A percentile compares a stretch with the other conserved stretches of the same genome.
These are phyloP conservation scores for Cataglyphis rosenhaueri DNA, from an alignment of 2,888 invertebrate species.

Conservation along the genomic window DNA sequence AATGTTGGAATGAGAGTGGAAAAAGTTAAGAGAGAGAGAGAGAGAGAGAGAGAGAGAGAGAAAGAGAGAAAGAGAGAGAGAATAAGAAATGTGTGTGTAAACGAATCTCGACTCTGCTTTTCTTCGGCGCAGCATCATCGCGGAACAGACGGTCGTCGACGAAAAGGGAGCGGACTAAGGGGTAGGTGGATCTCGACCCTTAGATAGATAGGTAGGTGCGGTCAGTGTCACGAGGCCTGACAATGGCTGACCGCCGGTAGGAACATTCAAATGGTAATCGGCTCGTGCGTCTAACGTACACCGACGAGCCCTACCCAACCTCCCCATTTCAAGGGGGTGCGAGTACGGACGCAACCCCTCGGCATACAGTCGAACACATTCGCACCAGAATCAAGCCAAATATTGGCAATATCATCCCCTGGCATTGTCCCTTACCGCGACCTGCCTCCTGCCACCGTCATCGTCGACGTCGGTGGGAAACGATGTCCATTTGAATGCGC, in stretches of 20 bases:
- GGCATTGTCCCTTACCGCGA: constrained; percentile 74
- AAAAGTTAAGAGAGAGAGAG: constrained; percentile 16
- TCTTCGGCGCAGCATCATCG: constrained; percentile 42
- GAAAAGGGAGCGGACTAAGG: constrained; percentile 46
- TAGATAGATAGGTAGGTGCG: constrained; percentile 74
- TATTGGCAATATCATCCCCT: constrained; percentile 85
- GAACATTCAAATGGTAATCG: constrained; percentile 84
- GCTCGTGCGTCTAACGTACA: constrained; percentile 81
- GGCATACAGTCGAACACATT: constrained; percentile 72
- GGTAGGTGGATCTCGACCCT: constrained; percentile 63
- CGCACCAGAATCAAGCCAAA: constrained; percentile 84
- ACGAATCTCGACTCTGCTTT: constrained; percentile 47
- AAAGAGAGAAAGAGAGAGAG: background rate
- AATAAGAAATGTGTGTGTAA: constrained; percentile 6
- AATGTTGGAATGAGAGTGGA: background rate
- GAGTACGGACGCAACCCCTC: constrained; percentile 63
- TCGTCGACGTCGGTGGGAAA: constrained; percentile 67
- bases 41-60: too few relatives aligned
- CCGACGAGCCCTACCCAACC: constrained; percentile 63
- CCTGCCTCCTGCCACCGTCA: constrained; percentile 68
- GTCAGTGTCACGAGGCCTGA: constrained; percentile 78
- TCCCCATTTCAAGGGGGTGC: constrained; percentile 67
- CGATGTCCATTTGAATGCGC: constrained; percentile 80
- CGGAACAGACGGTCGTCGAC: constrained; percentile 67
- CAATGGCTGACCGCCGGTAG: constrained; percentile 81